These are phyloP conservation scores for Athene cunicularia DNA, from an alignment of 2,113 vertebrate genomes.

Conservation along the genomic window DNA sequence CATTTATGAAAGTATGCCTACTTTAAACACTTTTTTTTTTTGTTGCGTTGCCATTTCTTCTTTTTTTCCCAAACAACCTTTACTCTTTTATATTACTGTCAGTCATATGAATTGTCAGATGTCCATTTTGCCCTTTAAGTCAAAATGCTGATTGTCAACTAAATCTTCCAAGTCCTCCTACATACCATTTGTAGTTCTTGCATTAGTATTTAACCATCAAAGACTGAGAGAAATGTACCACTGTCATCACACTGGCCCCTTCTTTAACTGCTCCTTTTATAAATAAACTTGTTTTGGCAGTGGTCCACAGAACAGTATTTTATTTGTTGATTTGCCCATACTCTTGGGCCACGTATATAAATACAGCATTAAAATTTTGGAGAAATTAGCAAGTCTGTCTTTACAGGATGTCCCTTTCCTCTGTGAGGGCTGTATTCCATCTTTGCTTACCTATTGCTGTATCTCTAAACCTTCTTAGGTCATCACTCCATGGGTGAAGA, in stretches of 20 bases:
- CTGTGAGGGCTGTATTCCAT: not conserved
- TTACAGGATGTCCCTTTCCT: not conserved
- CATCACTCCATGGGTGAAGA: not conserved
- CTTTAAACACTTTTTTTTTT: not conserved
- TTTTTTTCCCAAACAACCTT: not conserved
- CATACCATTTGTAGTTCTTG: not conserved
- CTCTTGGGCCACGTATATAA: not conserved
- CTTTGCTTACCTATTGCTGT: not conserved
- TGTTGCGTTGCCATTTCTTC: not conserved
- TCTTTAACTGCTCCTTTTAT: not conserved
- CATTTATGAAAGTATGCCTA: not conserved
- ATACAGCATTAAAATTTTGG: not conserved
- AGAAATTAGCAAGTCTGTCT: not conserved
- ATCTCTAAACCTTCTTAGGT: not conserved
- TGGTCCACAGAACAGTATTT: not conserved
- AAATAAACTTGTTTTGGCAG: not conserved
- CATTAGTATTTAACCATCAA: not conserved
- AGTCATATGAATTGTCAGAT: not conserved
- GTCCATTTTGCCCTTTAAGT: not conserved
- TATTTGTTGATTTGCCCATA: not conserved
- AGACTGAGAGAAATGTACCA: not conserved
- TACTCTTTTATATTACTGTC: not conserved
- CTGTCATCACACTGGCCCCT: not conserved
- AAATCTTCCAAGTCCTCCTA: constrained; percentile 12
- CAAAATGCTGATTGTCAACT: not conserved